phyloP scores from a whole-genome alignment of 2,888 invertebrate genomes.

The Arenicola marina region DNA sequence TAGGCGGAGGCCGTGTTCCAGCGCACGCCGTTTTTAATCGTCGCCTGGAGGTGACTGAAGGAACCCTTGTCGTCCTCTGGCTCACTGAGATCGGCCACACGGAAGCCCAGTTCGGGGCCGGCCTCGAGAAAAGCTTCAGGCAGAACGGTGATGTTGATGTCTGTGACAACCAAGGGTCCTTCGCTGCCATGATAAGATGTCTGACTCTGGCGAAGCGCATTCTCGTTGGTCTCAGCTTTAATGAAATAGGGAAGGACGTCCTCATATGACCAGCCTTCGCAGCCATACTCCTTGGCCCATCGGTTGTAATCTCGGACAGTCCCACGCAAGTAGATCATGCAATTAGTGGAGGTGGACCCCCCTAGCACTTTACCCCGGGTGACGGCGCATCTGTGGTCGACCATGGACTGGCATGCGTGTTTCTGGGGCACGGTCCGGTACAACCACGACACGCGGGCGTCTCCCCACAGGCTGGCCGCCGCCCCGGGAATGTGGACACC shows the following conservation, averaged over 20 bases:
- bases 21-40: conserved; percentile 47
- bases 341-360: conserved; percentile 85
- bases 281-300: conserved; percentile 81
- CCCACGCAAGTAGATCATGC: conserved; percentile 89
- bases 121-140: conserved; percentile 60
- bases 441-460: conserved; percentile 67
- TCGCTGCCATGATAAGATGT: conserved; percentile 43
- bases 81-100: conserved; percentile 63
- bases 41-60: conserved; percentile 32
- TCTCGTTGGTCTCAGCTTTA: conserved; percentile 63
- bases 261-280: conserved; percentile 86
- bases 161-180: conserved; percentile 43
- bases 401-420: conserved; percentile 13
- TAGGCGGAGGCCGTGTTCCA: conserved; percentile 53
- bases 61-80: conserved; percentile 29
- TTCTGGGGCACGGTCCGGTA: conserved; percentile 68
- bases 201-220: conserved; percentile 27
- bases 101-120: conserved; percentile 67
- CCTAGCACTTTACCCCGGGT: conserved; percentile 89
- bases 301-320: conserved; percentile 80
- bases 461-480: conserved; percentile 64
- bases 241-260: conserved; percentile 70
- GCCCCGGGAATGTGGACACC: conserved; percentile 34
- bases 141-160: conserved; percentile 33
- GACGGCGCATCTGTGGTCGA: background rate